Conservation (phyloP, 2,113 vertebrate species). For the Epinephelus fuscoguttatus region DNA sequence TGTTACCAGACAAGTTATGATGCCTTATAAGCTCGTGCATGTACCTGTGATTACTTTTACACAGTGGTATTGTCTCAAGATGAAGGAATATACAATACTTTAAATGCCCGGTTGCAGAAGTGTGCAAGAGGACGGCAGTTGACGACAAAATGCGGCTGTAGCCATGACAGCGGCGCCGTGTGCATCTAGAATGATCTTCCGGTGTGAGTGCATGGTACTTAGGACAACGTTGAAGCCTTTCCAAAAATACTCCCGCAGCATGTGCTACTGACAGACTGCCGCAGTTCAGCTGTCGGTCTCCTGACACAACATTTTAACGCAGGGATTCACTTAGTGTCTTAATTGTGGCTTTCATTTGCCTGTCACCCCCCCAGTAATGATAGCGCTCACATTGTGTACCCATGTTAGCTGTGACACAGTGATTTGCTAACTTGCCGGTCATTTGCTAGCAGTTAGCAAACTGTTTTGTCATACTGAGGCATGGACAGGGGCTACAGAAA, state of each 20-base stretch:
- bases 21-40: no score
- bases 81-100: no score
- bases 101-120: background rate
- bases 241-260: constrained; percentile 55
- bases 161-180: constrained; percentile 57
- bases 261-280: constrained; percentile 25
- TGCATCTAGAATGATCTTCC: constrained; percentile 74
- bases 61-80: background rate
- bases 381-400: background rate
- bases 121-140: constrained; percentile 2
- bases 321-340: background rate
- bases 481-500: background rate
- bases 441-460: background rate
- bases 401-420: background rate
- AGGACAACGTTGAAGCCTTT: background rate
- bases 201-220: constrained; percentile 19
- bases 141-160: constrained; percentile 41
- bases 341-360: background rate
- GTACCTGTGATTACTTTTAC: background rate
- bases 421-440: background rate
- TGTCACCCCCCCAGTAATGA: background rate
- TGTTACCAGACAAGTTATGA: no score
- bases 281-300: background rate
- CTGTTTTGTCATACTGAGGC: background rate
- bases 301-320: background rate